Evolutionary conservation across 2,888 invertebrate genomes (phyloP), one percentile per base, ranked within the genome.

Genomic region (Siphlonurus alternatus): DNA sequence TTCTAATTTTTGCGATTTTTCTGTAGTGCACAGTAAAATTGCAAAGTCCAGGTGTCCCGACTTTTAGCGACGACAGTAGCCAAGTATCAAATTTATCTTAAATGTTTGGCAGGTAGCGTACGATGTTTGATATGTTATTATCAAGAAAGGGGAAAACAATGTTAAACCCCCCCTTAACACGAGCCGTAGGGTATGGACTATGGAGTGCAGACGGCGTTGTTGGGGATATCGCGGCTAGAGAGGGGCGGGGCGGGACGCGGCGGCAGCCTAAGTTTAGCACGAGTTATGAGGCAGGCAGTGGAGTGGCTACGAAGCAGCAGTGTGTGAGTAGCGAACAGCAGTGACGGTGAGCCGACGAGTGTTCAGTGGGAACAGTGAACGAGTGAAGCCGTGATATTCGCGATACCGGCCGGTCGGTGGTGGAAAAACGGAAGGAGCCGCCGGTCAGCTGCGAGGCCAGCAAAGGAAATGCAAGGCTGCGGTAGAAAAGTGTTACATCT

Each of bases 211-310:
- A n/a, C n/a, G n/a, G n/a, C 38, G 5, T 5, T 10, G 38, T 38
- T 38, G 38, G 38, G 38, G 38, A 38, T 5, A 38, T 38, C 7
- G 38, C 15, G 38, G 38, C 5, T 38, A 38, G 38, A 38, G 38
- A 38, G 38, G 15, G 38, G 15, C 5, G 15, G 38, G 38, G 38
- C 5, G 38, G 56, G 56, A 18, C 20, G 56, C 7, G 56, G 56
- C 38, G 22, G 56, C 15, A 56, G 56, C 56, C 56, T 56, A 56
- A 56, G 56, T 56, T 56, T 56, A 56, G 56, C n/a, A n/a, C 19
- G 56, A 20, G 56, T 22, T 56, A 20, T 22, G 22, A 56, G 56
- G 15, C 5, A 22, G n/a, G 19, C 7, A 56, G 56, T n/a, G 38
- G 15, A 20, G 7, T 3, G n/a, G 19, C 22, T 20, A 7, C 56